A percentile compares a stretch with the other conserved stretches of the same genome.
phyloP scores from a whole-genome alignment of 2,888 invertebrate genomes.

The Chalcis sispes region DNA sequence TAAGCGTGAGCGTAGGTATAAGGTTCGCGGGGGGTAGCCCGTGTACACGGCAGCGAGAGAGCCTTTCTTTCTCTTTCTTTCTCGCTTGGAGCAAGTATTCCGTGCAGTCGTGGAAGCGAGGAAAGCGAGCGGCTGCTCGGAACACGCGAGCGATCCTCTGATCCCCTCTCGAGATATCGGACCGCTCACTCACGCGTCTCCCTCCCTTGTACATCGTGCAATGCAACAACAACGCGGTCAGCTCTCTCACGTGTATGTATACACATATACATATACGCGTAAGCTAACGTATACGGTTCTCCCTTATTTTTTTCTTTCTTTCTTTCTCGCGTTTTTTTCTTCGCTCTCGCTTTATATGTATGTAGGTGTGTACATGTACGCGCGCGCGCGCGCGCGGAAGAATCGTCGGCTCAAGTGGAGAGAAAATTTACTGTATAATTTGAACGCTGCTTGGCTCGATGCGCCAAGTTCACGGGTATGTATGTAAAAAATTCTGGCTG shows the following conservation, averaged over 20 bases:
- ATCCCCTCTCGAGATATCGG: constrained; percentile 76
- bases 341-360: constrained; percentile 19
- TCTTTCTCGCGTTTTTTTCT: constrained; percentile 35
- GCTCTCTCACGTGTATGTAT: no score
- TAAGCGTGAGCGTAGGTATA: constrained; percentile 28
- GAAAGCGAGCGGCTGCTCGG: constrained; percentile 71
- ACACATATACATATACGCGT: no score
- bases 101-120: no score
- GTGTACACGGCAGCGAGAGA: neutral
- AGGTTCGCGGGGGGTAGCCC: constrained; percentile 51
- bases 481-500: no score
- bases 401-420: neutral
- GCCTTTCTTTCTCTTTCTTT: no score
- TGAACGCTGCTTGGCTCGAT: neutral
- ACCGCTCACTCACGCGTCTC: constrained; percentile 74
- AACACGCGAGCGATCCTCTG: constrained; percentile 76
- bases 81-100: constrained; percentile 65
- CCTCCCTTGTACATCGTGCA: constrained; percentile 45
- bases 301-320: constrained; percentile 28
- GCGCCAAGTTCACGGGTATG: constrained; percentile 60
- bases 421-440: neutral
- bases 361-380: no score
- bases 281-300: no score
- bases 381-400: neutral
- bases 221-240: constrained; percentile 66